These are phyloP conservation scores for Takifugu bimaculatus DNA, from an alignment of 2,113 vertebrate genomes.

Conservation along the genomic window DNA sequence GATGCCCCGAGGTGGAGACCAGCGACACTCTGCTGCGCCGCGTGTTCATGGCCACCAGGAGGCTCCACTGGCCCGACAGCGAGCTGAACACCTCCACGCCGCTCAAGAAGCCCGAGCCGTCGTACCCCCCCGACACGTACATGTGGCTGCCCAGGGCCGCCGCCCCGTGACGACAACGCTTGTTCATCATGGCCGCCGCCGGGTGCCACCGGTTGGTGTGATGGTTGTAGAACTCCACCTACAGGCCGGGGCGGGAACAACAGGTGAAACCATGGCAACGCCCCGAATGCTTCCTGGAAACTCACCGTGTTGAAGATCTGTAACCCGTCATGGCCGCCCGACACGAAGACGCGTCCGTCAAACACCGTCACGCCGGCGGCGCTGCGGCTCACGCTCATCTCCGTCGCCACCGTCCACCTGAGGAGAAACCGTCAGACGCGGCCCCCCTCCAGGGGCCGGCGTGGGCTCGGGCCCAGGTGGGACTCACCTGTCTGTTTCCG, in stretches of 20 bases:
- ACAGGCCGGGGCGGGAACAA: conserved; percentile 3
- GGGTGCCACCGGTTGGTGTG: conserved; percentile 87
- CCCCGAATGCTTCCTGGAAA: conserved; percentile 12
- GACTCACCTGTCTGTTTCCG: conserved; percentile 88
- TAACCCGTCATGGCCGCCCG: conserved; percentile 91
- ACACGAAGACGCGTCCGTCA: conserved; percentile 92
- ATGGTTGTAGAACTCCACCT: conserved; percentile 95
- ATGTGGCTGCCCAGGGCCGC: conserved; percentile 87
- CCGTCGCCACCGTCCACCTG: conserved; percentile 88
- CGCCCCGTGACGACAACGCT: conserved; percentile 90
- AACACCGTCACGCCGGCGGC: conserved; percentile 91
- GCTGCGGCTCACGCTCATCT: conserved; percentile 93
- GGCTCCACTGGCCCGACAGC: conserved; percentile 84
- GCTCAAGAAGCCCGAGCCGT: conserved; percentile 92
- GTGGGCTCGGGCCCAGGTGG: too few species aligned
- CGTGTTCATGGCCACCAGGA: conserved; percentile 88
- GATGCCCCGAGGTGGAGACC: conserved; percentile 82
- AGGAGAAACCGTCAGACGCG: too few species aligned
- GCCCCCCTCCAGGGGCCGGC: too few species aligned
- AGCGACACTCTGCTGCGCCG: conserved; percentile 90
- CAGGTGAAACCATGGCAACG: neutral
- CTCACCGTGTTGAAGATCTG: conserved; percentile 98
- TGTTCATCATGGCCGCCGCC: conserved; percentile 85
- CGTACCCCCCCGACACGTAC: conserved; percentile 90
- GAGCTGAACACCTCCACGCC: conserved; percentile 85